phyloP scores from a whole-genome alignment of 2,113 vertebrate species.

The Chaenocephalus aceratus region DNA sequence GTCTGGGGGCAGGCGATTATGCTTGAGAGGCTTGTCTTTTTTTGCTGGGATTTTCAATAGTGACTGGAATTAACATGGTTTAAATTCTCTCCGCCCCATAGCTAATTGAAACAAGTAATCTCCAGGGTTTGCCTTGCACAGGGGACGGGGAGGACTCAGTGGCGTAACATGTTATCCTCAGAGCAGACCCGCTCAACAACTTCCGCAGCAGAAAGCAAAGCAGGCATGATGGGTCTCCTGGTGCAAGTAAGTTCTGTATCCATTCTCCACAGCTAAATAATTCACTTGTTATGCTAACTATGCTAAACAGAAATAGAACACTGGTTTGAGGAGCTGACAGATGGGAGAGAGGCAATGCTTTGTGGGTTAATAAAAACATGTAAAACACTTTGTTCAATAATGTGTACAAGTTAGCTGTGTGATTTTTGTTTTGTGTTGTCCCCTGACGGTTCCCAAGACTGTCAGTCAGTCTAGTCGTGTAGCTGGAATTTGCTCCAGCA shows the following conservation, averaged over 20 bases:
- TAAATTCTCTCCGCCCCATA: constrained; percentile 73
- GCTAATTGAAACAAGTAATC: constrained; percentile 83
- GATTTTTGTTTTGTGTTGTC: constrained; percentile 15
- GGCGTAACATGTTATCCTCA: constrained; percentile 59
- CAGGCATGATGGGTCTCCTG: constrained; percentile 40
- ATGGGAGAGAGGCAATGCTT: constrained; percentile 35
- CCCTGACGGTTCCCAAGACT: constrained; percentile 32
- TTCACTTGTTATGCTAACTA: constrained; percentile 56
- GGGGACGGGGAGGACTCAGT: constrained; percentile 45
- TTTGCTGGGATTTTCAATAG: constrained; percentile 69
- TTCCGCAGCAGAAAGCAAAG: constrained; percentile 37
- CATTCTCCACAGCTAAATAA: constrained; percentile 62
- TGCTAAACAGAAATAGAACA: constrained; percentile 52
- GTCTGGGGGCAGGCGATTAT: constrained; percentile 77
- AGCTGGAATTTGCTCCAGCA: constrained; percentile 59
- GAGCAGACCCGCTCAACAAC: constrained; percentile 51
- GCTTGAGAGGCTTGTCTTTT: constrained; percentile 60
- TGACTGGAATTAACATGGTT: constrained; percentile 80
- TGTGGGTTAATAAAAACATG: constrained; percentile 47
- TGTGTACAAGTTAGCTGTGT: constrained; percentile 45
- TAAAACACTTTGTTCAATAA: constrained; percentile 58
- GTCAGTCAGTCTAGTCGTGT: constrained; percentile 51
- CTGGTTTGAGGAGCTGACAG: constrained; percentile 58
- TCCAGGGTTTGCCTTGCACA: constrained; percentile 60
- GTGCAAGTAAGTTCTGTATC: constrained; percentile 52